A percentile compares a stretch with the other conserved stretches of the same genome.
Evolutionary conservation across 2,797 vertebrate species (phyloP).

Genomic region (Pangasius larnaudii): DNA sequence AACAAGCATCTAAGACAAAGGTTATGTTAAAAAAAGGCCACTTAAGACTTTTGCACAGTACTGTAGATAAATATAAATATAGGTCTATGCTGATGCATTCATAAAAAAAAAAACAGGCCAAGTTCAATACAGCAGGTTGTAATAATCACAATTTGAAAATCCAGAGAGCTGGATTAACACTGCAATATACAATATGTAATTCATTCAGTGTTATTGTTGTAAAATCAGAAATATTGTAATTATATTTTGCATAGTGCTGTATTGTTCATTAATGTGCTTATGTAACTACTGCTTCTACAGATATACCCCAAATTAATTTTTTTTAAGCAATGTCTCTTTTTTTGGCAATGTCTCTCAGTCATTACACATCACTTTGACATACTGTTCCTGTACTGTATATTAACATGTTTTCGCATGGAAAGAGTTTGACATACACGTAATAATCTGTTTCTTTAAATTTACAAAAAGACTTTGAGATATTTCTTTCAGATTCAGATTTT

Average conservation of each 20-base stretch:
- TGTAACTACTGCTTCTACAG: not conserved
- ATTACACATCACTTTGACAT: not conserved
- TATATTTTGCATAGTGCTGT: not conserved
- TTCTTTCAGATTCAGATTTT: not conserved
- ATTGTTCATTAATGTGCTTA: not conserved
- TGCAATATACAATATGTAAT: not conserved
- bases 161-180: not conserved
- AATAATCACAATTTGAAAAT: slow-evolving; percentile 1
- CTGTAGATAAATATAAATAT: not conserved
- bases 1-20: not conserved
- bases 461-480: not conserved
- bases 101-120: not conserved
- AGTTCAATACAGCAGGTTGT: not conserved
- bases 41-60: not conserved
- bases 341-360: not conserved
- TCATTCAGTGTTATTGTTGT: not conserved
- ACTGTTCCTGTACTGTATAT: no score
- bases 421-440: not conserved
- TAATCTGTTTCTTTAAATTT: not conserved
- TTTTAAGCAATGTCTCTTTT: not conserved
- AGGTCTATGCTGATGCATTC: not conserved
- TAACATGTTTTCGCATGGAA: not conserved
- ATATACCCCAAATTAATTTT: not conserved
- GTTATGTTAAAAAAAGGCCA: not conserved
- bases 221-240: not conserved